Evolutionary conservation across 2,113 vertebrate genomes (phyloP).

Genomic region (Etia nguti): DNA sequence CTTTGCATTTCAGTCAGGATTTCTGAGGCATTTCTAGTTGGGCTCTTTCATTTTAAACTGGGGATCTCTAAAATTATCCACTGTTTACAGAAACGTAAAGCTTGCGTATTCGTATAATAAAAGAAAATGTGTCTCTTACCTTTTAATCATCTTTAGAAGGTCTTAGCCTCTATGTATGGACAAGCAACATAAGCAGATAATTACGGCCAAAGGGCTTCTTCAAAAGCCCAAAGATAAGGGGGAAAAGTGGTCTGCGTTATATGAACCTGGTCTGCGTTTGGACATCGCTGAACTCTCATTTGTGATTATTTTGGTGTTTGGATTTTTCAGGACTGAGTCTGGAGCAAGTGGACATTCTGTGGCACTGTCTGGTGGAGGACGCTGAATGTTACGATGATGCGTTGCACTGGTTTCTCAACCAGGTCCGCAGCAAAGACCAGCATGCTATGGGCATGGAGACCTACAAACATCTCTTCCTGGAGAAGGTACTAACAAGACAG

Average conservation of each 20-base stretch:
- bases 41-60: neutral
- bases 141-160: neutral
- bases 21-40: neutral
- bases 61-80: neutral
- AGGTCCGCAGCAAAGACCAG: slow-evolving; percentile 98
- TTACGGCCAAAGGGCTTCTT: neutral
- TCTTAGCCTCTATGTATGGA: neutral
- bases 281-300: neutral
- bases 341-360: slow-evolving; percentile 98
- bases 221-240: neutral
- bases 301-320: neutral
- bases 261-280: neutral
- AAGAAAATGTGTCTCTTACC: neutral
- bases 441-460: slow-evolving; percentile 99
- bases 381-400: slow-evolving; percentile 96
- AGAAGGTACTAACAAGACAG: slow-evolving; percentile 77
- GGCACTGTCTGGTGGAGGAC: slow-evolving; percentile 98
- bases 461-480: slow-evolving; percentile 97
- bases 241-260: neutral
- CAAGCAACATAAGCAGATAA: neutral
- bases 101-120: neutral
- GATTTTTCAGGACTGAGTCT: slow-evolving; percentile 84
- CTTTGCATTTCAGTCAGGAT: neutral
- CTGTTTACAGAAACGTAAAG: neutral
- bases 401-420: slow-evolving; percentile 98